Evolutionary conservation across 2,113 vertebrate genomes (phyloP).

Genomic region (Rhynchopsitta pachyrhyncha): DNA sequence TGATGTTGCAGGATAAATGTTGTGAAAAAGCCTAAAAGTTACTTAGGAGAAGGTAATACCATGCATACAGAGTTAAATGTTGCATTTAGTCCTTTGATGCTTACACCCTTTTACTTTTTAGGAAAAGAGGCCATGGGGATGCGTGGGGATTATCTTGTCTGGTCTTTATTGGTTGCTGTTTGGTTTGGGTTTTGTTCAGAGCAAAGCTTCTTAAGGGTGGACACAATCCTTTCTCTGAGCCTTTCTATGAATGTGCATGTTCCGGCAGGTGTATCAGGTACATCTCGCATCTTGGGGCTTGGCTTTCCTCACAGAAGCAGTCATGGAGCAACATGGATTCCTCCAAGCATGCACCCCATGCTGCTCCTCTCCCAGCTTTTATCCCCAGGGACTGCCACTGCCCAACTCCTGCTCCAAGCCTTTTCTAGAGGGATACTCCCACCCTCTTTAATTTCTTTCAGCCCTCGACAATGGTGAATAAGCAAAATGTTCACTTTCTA

Average conservation of each 20-base stretch:
- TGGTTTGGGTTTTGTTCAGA: neutral
- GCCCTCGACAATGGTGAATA: neutral
- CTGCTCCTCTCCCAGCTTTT: neutral
- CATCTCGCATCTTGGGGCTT: neutral
- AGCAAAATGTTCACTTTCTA: neutral
- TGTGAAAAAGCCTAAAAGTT: neutral
- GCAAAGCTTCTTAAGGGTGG: neutral
- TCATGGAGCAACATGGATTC: neutral
- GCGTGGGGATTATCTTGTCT: neutral
- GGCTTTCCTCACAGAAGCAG: neutral
- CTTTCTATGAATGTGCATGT: accelerated
- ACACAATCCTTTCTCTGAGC: neutral
- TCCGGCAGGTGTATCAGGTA: accelerated
- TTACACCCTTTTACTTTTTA: neutral
- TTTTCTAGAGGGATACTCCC: neutral
- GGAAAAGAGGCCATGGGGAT: neutral
- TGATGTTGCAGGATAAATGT: neutral
- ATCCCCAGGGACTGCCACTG: neutral
- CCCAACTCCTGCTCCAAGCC: neutral
- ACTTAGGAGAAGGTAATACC: neutral
- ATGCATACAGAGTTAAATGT: neutral
- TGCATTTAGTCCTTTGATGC: neutral
- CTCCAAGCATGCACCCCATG: neutral
- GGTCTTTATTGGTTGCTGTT: neutral
- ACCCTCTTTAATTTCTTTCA: neutral